A percentile compares a stretch with the other conserved stretches of the same genome.
These are phyloP conservation scores for Holotrichia oblita DNA, from an alignment of 1,140 invertebrate genomes.

Conservation along the genomic window DNA sequence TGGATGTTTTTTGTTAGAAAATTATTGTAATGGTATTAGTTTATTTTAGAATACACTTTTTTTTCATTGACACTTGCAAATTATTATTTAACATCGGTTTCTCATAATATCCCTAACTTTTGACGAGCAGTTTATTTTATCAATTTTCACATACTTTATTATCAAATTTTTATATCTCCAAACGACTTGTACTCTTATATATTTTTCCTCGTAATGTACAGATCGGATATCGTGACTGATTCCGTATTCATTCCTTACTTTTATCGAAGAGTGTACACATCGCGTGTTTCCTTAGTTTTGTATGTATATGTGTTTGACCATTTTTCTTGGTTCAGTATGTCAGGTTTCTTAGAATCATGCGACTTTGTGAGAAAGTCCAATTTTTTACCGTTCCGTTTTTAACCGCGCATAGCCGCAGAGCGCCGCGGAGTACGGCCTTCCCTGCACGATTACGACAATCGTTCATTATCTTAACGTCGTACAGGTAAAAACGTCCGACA, in stretches of 20 bases:
- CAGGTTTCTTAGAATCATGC: constrained; percentile 56
- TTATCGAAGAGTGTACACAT: constrained; percentile 51
- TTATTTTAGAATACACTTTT: too few relatives aligned
- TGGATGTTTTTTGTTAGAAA: too few relatives aligned
- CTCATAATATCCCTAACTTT: too few relatives aligned
- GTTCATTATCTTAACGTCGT: not conserved
- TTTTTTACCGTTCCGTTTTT: constrained; percentile 46
- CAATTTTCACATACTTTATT: too few relatives aligned
- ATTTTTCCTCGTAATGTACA: not conserved
- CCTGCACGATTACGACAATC: not conserved
- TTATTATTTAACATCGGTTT: too few relatives aligned
- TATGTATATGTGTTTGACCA: constrained; percentile 53
- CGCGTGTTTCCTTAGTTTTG: constrained; percentile 49
- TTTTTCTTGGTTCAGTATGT: constrained; percentile 57
- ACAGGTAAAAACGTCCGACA: not conserved
- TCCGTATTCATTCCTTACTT: constrained; percentile 51
- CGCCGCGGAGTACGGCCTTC: not conserved
- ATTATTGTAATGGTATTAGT: too few relatives aligned
- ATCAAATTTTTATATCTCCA: not conserved
- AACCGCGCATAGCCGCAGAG: not conserved
- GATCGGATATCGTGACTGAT: constrained; percentile 52
- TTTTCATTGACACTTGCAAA: too few relatives aligned
- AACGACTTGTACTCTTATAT: constrained; percentile 20
- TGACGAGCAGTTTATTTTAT: too few relatives aligned
- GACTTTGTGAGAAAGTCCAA: constrained; percentile 55